A percentile compares a stretch with the other conserved stretches of the same genome.
These are phyloP conservation scores for Tenodera sinensis DNA, from an alignment of 2,888 invertebrate genomes.

Conservation along the genomic window DNA sequence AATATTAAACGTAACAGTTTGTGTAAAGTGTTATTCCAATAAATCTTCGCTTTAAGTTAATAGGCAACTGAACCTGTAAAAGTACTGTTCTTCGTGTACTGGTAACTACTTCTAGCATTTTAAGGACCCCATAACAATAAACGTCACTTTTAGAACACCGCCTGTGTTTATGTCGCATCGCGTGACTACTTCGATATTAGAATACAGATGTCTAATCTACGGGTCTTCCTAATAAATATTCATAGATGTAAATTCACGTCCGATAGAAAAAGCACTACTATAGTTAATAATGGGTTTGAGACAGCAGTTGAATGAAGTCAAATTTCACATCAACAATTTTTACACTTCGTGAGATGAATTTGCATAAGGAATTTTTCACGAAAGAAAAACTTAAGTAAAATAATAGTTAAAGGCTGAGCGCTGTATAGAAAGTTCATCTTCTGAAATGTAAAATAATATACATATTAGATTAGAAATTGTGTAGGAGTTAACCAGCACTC, in stretches of 20 bases:
- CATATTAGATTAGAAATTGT: too few relatives aligned
- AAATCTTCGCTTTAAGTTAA: too few relatives aligned
- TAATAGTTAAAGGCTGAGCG: too few relatives aligned
- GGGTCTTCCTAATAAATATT: background rate
- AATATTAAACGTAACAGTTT: too few relatives aligned
- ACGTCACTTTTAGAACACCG: background rate
- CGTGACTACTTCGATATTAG: background rate
- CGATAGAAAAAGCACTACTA: background rate
- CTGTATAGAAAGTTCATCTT: too few relatives aligned
- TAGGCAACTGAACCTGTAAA: too few relatives aligned
- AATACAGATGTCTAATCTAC: background rate
- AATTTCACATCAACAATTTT: background rate
- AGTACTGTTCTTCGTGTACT: background rate
- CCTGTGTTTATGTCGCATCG: background rate
- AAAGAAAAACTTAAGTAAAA: too few relatives aligned
- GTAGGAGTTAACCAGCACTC: too few relatives aligned
- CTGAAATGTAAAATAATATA: too few relatives aligned
- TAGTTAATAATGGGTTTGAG: background rate
- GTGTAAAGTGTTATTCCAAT: too few relatives aligned
- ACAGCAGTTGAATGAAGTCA: background rate
- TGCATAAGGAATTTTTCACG: background rate
- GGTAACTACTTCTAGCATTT: background rate
- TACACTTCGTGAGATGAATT: background rate
- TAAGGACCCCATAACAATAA: background rate
- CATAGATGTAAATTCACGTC: background rate